phyloP scores from a whole-genome alignment of 2,797 vertebrate species.

The Coreius guichenoti region DNA sequence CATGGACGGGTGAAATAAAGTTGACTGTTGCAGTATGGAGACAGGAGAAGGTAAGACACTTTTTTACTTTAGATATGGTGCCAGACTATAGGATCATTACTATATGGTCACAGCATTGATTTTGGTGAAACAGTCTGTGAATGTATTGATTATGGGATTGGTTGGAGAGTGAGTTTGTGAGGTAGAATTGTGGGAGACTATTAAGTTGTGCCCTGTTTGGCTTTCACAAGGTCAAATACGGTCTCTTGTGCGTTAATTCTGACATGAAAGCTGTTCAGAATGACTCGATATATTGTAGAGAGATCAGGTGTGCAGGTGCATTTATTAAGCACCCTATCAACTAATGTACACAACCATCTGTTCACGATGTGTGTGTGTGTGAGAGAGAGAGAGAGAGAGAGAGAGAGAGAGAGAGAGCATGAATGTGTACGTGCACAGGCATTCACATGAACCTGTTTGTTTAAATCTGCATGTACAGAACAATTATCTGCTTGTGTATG shows the following conservation, averaged over 20 bases:
- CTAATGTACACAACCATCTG: conserved; percentile 44
- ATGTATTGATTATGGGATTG: conserved; percentile 21
- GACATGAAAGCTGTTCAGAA: conserved; percentile 24
- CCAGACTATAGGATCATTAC: not conserved
- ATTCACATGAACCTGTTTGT: conserved; percentile 20
- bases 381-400: not conserved
- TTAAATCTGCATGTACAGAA: not conserved
- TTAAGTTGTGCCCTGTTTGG: conserved; percentile 42
- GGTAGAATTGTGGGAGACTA: conserved; percentile 53
- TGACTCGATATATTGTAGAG: conserved; percentile 17
- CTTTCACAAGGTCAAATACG: conserved; percentile 47
- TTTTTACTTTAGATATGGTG: conserved; percentile 30
- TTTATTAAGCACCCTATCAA: conserved; percentile 49
- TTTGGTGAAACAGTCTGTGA: conserved; percentile 20
- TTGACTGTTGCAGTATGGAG: conserved; percentile 56
- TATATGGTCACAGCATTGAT: conserved; percentile 15
- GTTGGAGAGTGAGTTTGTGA: conserved; percentile 31
- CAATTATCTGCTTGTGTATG: not conserved
- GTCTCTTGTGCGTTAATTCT: conserved; percentile 14
- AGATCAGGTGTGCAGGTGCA: conserved; percentile 44
- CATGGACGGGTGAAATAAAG: conserved; percentile 56
- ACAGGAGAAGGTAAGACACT: conserved; percentile 61
- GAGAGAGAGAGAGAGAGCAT: not conserved
- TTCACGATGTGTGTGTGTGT: conserved; percentile 14
- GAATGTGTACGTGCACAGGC: not conserved